Evolutionary conservation across 2,888 invertebrate species (phyloP).

Genomic region (Syritta pipiens): DNA sequence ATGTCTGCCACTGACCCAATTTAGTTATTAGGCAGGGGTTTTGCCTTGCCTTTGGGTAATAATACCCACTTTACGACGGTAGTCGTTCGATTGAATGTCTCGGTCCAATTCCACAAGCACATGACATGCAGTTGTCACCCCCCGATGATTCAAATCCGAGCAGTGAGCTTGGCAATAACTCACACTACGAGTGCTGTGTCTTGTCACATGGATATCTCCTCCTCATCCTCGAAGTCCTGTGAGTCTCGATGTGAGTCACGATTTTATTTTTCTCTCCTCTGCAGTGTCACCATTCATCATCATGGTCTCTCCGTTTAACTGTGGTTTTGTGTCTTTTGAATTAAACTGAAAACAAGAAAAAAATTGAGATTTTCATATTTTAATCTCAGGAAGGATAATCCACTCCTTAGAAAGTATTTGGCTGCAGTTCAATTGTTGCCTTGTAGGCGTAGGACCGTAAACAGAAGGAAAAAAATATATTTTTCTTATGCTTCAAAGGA

Average conservation of each 20-base stretch:
- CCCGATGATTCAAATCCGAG: conserved; percentile 27
- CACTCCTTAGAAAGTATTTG: too few species aligned
- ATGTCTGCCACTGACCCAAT: conserved; percentile 44
- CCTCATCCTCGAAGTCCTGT: neutral
- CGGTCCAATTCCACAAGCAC: conserved; percentile 16
- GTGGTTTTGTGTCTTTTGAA: conserved; percentile 9
- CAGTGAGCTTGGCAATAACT: conserved; percentile 30
- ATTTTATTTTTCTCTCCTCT: neutral
- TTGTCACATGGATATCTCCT: conserved; percentile 2
- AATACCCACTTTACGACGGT: conserved; percentile 38
- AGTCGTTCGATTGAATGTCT: conserved; percentile 34
- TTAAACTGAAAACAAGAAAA: neutral
- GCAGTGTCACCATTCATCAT: conserved; percentile 4
- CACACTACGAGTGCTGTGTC: conserved; percentile 31
- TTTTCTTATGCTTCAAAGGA: conserved; percentile 25
- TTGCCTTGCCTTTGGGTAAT: conserved; percentile 6
- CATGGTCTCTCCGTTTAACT: too few species aligned
- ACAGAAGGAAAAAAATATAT: conserved; percentile 21
- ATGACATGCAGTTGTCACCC: neutral
- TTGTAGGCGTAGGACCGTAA: too few species aligned
- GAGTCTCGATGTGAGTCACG: neutral
- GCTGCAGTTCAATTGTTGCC: neutral
- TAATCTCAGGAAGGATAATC: too few species aligned
- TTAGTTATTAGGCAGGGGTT: conserved; percentile 37
- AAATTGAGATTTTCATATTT: neutral